A percentile compares a stretch with the other conserved stretches of the same genome.
Conservation (phyloP, 2,113 vertebrate species). For the Lepidiolamprologus cunningtoni region DNA sequence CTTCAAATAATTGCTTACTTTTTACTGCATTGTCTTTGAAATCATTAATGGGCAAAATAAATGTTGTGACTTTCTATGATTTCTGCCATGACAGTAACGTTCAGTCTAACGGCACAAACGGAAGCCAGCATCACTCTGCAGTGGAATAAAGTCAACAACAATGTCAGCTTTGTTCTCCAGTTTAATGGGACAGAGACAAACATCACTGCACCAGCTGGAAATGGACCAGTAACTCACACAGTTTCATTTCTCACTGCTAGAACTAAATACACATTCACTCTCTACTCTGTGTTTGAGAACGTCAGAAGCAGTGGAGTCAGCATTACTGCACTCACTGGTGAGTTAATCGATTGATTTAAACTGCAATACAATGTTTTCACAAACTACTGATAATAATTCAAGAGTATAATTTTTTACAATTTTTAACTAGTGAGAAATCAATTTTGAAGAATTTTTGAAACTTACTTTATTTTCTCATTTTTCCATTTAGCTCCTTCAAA, state of each 20-base stretch:
- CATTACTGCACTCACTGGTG: not conserved
- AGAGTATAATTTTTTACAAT: rapidly evolving
- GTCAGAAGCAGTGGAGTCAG: not conserved
- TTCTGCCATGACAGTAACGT: not conserved
- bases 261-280: not conserved
- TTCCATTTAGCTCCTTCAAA: not conserved
- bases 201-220: not conserved
- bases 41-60: not conserved
- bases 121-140: slow-evolving; percentile 17
- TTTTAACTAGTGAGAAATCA: too few species aligned
- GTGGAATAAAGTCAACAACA: not conserved
- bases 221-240: rapidly evolving
- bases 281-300: not conserved
- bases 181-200: not conserved
- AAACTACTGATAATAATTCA: too few species aligned
- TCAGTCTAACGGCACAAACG: not conserved
- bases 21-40: not conserved
- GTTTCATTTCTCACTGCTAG: not conserved
- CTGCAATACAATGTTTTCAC: rapidly evolving
- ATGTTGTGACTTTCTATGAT: not conserved
- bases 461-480: too few species aligned
- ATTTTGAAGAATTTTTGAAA: too few species aligned
- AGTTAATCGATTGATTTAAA: too few species aligned
- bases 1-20: not conserved
- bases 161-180: not conserved